Percentiles rank a stretch among this genome's conserved stretches.
Evolutionary conservation across 2,113 vertebrate genomes (phyloP).

Genomic region (Grammomys dolichurus): DNA sequence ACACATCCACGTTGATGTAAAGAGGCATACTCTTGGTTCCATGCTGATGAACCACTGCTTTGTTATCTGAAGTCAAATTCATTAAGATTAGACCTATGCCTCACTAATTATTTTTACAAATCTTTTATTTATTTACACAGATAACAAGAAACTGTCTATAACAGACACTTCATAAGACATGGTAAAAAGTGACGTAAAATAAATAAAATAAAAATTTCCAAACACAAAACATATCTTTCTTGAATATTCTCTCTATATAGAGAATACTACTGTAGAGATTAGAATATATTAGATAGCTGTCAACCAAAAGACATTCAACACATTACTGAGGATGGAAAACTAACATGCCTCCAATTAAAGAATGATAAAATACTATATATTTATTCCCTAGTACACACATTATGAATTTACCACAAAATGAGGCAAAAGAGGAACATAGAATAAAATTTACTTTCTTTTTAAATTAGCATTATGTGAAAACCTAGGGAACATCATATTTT

Average conservation of each 20-base stretch:
- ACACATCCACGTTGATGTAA: fast-evolving
- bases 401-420: not conserved
- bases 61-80: not conserved
- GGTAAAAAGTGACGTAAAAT: slow-evolving; percentile 34
- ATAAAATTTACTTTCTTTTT: slow-evolving; percentile 7
- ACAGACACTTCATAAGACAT: not conserved
- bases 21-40: not conserved
- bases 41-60: not conserved
- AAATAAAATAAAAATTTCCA: not conserved
- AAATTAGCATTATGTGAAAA: slow-evolving; percentile 22
- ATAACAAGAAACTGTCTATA: not conserved
- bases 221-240: not conserved
- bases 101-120: not conserved
- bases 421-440: not conserved
- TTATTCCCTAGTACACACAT: not conserved
- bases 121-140: fast-evolving
- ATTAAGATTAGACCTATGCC: not conserved
- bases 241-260: not conserved
- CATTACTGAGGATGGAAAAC: not conserved
- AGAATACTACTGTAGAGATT: not conserved
- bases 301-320: not conserved
- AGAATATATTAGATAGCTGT: not conserved
- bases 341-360: not conserved
- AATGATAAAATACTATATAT: not conserved
- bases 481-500: not conserved